phyloP scores from a whole-genome alignment of 2,888 invertebrate species.

The Camptogramma bilineatum region DNA sequence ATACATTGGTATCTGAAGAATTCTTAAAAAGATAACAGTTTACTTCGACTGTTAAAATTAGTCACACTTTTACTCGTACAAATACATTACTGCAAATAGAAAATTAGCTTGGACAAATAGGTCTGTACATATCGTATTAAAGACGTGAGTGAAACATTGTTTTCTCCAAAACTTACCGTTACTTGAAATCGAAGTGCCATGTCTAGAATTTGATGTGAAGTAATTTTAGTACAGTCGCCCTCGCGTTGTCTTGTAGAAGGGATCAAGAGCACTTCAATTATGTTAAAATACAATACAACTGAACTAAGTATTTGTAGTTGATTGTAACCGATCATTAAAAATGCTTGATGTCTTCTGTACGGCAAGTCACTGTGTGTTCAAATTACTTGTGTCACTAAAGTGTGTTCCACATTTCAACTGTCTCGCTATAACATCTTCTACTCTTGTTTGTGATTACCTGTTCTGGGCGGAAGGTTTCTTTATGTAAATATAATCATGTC shows the following conservation, averaged over 20 bases:
- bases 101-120: conserved; percentile 45
- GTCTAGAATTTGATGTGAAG: conserved; percentile 52
- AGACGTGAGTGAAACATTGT: conserved; percentile 44
- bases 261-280: not conserved
- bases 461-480: conserved; percentile 39
- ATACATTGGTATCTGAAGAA: conserved; percentile 35
- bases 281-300: conserved; percentile 19
- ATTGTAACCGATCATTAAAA: conserved; percentile 31
- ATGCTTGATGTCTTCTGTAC: conserved; percentile 40
- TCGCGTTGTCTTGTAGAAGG: conserved; percentile 17
- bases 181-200: conserved; percentile 72
- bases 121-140: conserved; percentile 61
- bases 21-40: conserved; percentile 17
- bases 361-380: conserved; percentile 40
- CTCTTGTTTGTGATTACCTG: conserved; percentile 37
- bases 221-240: conserved; percentile 30
- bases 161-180: conserved; percentile 49
- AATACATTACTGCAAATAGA: conserved; percentile 38
- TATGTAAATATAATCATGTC: conserved; percentile 44
- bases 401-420: conserved; percentile 33
- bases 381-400: conserved; percentile 34
- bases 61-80: conserved; percentile 36
- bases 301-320: conserved; percentile 28
- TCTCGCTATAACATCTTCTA: conserved; percentile 21
- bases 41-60: conserved; percentile 17